A percentile compares a stretch with the other conserved stretches of the same genome.
Conservation (phyloP, 2,113 vertebrate genomes). For the Poecilia latipinna region DNA sequence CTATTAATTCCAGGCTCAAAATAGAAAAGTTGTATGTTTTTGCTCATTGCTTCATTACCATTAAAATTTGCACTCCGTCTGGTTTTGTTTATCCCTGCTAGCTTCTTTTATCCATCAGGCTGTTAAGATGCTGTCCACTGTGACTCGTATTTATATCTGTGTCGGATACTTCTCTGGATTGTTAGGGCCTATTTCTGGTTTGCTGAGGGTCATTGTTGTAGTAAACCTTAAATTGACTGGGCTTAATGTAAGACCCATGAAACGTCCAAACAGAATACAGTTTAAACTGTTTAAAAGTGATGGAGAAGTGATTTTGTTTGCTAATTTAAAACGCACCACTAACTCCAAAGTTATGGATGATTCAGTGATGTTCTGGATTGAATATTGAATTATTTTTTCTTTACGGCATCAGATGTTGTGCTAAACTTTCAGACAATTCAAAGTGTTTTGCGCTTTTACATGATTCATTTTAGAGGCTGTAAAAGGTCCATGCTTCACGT, state of each 20-base stretch:
- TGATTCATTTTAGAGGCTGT: neutral
- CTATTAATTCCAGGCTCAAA: neutral
- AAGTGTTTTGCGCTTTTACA: too few species aligned
- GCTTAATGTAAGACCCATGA: constrained; percentile 8
- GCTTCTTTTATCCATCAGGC: constrained; percentile 17
- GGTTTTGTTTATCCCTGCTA: constrained; percentile 3
- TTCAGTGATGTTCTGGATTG: too few species aligned
- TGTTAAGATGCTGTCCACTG: constrained; percentile 12
- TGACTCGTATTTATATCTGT: constrained; percentile 26
- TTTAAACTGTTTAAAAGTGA: neutral
- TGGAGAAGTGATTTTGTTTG: neutral
- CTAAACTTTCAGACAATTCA: neutral
- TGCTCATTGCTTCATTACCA: neutral
- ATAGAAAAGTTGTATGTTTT: neutral
- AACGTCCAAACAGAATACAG: neutral
- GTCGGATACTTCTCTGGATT: constrained; percentile 46
- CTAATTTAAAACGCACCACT: too few species aligned
- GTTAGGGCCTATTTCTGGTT: constrained; percentile 52
- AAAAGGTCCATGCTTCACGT: neutral
- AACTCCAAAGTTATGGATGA: too few species aligned
- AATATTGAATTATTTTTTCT: neutral
- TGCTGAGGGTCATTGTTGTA: constrained; percentile 35
- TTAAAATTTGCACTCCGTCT: constrained; percentile 7
- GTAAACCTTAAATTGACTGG: constrained; percentile 32
- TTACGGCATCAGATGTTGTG: neutral